phyloP scores from a whole-genome alignment of 2,113 vertebrate species.

The Cettia cetti region DNA sequence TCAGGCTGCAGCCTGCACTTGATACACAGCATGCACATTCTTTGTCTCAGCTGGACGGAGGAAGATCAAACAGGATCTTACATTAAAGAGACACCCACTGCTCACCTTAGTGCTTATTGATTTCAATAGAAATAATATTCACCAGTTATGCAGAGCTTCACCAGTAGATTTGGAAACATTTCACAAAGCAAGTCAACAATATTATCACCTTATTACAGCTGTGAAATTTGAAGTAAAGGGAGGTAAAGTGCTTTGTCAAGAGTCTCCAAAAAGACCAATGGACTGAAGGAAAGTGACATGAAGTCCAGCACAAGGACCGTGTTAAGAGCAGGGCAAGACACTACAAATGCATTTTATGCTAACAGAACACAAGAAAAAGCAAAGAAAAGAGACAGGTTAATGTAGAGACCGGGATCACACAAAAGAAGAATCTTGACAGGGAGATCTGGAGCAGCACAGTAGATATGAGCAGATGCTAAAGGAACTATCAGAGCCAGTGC shows the following conservation, averaged over 20 bases:
- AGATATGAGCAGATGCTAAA: background rate
- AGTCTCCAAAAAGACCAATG: background rate
- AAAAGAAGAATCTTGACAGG: background rate
- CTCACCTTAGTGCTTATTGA: background rate
- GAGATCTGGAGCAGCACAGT: background rate
- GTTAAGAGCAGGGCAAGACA: background rate
- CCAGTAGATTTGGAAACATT: background rate
- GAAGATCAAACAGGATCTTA: slow-evolving; percentile 19
- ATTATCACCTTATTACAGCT: background rate
- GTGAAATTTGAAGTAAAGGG: background rate
- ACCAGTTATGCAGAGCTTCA: background rate
- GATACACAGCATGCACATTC: background rate
- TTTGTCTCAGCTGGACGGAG: background rate
- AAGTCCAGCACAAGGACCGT: background rate
- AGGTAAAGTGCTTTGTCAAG: background rate
- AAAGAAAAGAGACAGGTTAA: background rate
- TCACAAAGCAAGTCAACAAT: background rate
- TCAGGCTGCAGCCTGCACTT: background rate
- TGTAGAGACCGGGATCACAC: background rate
- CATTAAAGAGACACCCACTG: background rate
- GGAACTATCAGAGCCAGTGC: background rate
- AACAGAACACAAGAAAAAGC: background rate
- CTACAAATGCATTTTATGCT: background rate
- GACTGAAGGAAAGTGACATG: background rate
- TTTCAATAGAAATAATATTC: background rate